A percentile compares a stretch with the other conserved stretches of the same genome.
phyloP scores from a whole-genome alignment of 1,140 invertebrate species.

The Neotoxoptera formosana region DNA sequence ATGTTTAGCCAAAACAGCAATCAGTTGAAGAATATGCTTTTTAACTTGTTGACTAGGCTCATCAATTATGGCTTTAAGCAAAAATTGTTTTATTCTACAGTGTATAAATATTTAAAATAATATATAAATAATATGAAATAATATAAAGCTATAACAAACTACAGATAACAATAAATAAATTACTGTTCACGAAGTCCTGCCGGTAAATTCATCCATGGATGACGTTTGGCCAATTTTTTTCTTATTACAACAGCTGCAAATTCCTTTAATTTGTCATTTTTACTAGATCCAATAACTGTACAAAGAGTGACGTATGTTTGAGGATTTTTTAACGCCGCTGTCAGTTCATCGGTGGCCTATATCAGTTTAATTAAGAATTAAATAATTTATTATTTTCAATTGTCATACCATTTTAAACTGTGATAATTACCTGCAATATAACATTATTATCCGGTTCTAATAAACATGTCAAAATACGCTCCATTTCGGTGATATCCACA shows the following conservation, averaged over 20 bases:
- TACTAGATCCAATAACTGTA: constrained; percentile 15
- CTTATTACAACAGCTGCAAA: constrained; percentile 48
- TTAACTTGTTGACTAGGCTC: constrained; percentile 38
- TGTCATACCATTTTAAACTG: background rate
- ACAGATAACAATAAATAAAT: background rate
- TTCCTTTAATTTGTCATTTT: constrained; percentile 28
- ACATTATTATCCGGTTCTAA: constrained; percentile 26
- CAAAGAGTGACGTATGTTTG: constrained; percentile 37
- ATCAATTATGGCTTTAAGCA: constrained; percentile 33
- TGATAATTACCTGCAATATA: constrained; percentile 25
- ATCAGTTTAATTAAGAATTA: background rate
- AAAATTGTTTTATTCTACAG: constrained; percentile 54
- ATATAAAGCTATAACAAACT: background rate
- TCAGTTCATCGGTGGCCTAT: constrained; percentile 42
- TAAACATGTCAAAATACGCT: constrained; percentile 20
- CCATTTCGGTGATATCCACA: background rate
- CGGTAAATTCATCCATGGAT: constrained; percentile 40
- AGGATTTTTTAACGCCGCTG: constrained; percentile 37
- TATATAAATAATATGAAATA: background rate
- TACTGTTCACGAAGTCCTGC: constrained; percentile 38
- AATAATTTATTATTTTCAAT: background rate
- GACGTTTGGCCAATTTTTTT: constrained; percentile 29
- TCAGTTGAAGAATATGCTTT: constrained; percentile 52
- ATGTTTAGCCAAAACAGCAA: constrained; percentile 47
- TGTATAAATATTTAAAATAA: background rate